phyloP scores from a whole-genome alignment of 2,797 vertebrate genomes.

The Crocidura indochinensis region DNA sequence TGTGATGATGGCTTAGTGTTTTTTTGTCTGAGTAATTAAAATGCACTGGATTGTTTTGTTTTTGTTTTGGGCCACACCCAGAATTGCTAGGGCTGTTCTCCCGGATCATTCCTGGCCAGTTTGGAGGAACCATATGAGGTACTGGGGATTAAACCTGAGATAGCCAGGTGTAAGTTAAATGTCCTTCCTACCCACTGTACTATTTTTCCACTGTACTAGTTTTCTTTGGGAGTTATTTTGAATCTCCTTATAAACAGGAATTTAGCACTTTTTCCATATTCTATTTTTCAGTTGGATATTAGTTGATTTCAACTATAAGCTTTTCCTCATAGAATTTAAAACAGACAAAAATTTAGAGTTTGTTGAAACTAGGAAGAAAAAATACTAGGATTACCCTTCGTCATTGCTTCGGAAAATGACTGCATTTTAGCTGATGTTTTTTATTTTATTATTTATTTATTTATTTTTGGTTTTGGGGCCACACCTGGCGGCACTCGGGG shows the following conservation, averaged over 20 bases:
- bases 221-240: slow-evolving; percentile 52
- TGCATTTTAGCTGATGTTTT: slow-evolving; percentile 29
- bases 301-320: slow-evolving; percentile 16
- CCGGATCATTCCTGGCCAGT: too few species aligned
- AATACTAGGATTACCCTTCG: slow-evolving; percentile 34
- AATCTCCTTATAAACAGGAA: neutral
- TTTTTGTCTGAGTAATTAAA: slow-evolving; percentile 45
- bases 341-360: slow-evolving; percentile 62
- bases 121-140: too few species aligned
- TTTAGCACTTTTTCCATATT: slow-evolving; percentile 27
- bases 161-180: too few species aligned
- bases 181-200: too few species aligned
- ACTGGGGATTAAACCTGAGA: too few species aligned
- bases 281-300: slow-evolving; percentile 63
- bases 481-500: too few species aligned
- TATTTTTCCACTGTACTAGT: neutral
- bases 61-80: too few species aligned
- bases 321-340: slow-evolving; percentile 46
- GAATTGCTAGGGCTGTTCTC: too few species aligned
- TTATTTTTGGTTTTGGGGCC: too few species aligned
- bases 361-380: slow-evolving; percentile 47
- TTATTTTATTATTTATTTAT: too few species aligned
- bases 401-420: slow-evolving; percentile 47
- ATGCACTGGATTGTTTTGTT: neutral
- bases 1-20: neutral